Percentiles rank a stretch among this genome's conserved stretches.
Conservation (phyloP, 2,113 vertebrate species). For the Scomber colias region DNA sequence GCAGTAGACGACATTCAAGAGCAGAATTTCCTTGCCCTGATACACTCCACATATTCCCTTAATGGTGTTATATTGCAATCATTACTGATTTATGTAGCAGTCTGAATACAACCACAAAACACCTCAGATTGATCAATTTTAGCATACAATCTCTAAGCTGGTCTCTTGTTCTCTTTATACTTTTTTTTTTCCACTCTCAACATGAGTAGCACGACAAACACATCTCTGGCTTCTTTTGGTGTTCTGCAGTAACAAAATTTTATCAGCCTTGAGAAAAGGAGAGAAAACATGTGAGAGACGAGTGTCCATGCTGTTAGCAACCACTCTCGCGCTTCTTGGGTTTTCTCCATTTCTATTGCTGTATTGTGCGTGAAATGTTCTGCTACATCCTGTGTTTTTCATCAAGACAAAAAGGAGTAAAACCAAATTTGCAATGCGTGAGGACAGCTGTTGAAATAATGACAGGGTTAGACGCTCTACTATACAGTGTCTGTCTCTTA, state of each 20-base stretch:
- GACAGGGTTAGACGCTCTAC: constrained; percentile 14
- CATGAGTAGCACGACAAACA: constrained; percentile 42
- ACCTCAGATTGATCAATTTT: neutral
- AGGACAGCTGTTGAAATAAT: constrained; percentile 52
- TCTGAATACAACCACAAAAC: constrained; percentile 14
- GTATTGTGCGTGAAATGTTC: constrained; percentile 39
- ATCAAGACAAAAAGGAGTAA: constrained; percentile 33
- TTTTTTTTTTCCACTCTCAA: neutral
- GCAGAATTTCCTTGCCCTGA: neutral
- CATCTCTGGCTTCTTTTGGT: constrained; percentile 35
- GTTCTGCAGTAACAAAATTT: constrained; percentile 45
- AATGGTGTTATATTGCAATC: constrained; percentile 17
- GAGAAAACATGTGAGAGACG: constrained; percentile 21
- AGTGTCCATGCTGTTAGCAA: neutral
- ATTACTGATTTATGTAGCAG: constrained; percentile 22
- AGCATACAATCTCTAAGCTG: constrained; percentile 8
- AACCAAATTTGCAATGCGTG: constrained; percentile 17
- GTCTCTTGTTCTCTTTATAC: neutral
- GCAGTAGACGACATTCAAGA: constrained; percentile 3
- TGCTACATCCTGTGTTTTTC: constrained; percentile 26
- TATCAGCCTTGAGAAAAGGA: constrained; percentile 48
- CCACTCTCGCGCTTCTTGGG: constrained; percentile 31
- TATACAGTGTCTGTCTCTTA: constrained; percentile 14
- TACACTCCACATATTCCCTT: neutral
- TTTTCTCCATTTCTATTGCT: constrained; percentile 30